Conservation (phyloP, 2,888 invertebrate genomes). For the Timandra comae region DNA sequence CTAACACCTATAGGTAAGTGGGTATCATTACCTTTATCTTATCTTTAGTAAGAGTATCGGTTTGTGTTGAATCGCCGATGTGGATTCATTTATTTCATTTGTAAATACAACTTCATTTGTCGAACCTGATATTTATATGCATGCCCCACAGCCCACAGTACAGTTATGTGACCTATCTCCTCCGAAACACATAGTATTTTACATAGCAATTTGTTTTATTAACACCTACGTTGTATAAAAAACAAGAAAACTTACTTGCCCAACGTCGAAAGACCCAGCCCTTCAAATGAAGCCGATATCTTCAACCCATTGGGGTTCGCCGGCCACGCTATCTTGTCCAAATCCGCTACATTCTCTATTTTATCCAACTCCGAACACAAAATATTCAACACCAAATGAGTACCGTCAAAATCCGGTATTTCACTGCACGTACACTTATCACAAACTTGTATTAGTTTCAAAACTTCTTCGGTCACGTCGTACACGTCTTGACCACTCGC, state of each 20-base stretch:
- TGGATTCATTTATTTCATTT: neutral
- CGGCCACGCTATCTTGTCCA: constrained; percentile 68
- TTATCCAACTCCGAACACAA: constrained; percentile 61
- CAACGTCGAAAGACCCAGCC: constrained; percentile 54
- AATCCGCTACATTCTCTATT: constrained; percentile 52
- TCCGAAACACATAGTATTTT: too few species aligned
- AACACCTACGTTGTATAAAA: too few species aligned
- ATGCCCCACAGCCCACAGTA: too few species aligned
- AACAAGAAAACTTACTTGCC: constrained; percentile 66
- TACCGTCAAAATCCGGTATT: constrained; percentile 56
- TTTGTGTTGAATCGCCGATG: neutral
- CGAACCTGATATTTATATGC: too few species aligned
- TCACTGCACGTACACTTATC: constrained; percentile 68
- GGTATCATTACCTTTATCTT: too few species aligned
- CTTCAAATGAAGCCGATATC: constrained; percentile 61
- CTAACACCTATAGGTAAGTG: too few species aligned
- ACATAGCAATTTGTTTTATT: too few species aligned
- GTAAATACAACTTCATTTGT: neutral
- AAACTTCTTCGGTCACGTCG: constrained; percentile 30
- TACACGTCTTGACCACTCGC: constrained; percentile 36
- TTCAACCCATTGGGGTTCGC: constrained; percentile 59
- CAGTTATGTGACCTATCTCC: too few species aligned
- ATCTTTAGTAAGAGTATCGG: constrained; percentile 1
- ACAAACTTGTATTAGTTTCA: constrained; percentile 49
- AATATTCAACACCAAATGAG: constrained; percentile 61